These are phyloP conservation scores for Malurus elegans DNA, from an alignment of 2,113 vertebrate genomes.

Conservation along the genomic window DNA sequence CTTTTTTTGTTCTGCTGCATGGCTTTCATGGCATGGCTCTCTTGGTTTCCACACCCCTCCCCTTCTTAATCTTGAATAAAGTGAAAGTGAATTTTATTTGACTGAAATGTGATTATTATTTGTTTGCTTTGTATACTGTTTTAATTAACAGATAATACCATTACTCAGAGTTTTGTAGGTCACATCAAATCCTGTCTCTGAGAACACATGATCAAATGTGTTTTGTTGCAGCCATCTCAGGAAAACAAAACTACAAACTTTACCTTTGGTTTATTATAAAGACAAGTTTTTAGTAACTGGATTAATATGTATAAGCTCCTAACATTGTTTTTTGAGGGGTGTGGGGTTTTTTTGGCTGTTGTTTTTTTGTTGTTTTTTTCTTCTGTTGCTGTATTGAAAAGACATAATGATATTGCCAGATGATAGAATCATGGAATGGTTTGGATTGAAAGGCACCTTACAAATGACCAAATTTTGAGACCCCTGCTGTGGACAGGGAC, in stretches of 20 bases:
- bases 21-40: neutral
- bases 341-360: neutral
- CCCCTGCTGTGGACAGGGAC: neutral
- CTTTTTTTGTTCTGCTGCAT: neutral
- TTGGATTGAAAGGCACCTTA: neutral
- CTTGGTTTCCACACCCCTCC: neutral
- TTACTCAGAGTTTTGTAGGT: neutral
- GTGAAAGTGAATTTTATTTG: slow-evolving; percentile 10
- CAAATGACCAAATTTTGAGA: neutral
- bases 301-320: neutral
- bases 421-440: neutral
- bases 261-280: neutral
- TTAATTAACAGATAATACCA: neutral
- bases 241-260: neutral
- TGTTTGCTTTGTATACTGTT: neutral
- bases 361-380: neutral
- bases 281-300: neutral
- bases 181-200: neutral
- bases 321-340: neutral
- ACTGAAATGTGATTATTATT: neutral
- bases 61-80: slow-evolving; percentile 21
- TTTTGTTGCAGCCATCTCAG: neutral
- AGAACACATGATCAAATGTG: neutral
- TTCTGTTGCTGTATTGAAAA: neutral
- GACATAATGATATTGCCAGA: neutral